Evolutionary conservation across 2,113 vertebrate genomes (phyloP), one percentile per base, ranked within the genome.

Genomic region (Glaucomys volans): DNA sequence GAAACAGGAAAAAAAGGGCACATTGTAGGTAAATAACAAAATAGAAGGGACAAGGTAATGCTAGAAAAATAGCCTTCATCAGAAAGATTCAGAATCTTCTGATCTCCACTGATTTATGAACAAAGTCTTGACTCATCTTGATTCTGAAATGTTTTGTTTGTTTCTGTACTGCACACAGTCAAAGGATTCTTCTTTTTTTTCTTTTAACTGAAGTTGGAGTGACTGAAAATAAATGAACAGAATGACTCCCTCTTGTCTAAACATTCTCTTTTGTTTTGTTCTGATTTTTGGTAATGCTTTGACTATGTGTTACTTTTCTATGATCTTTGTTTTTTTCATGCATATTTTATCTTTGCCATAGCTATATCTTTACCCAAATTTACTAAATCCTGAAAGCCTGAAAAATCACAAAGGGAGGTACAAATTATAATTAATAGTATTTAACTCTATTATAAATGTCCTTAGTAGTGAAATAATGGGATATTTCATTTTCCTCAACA

Each of bases 161-260:
- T 54, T 95, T 85, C n/a, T 66, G 24, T 86, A 42, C 42, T 81
- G 5, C 40, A 84, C 89, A 32, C 11, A 71, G 30, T 87, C 75
- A 93, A 97, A 95, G 9, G 42, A 80, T 74, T 67, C 10, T 89
- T 91, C n/a, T 90, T 87, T 82, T 76, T 79, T 87, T 69, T 5
- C 32, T 82, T 96, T 97, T 90, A 77, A 67, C 37, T 91, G 28
- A 93, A 93, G 91, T 91, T 77, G 47, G 13, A 95, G 74, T 91
- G 79, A 91, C 5, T 77, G 92, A 83, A 76, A 93, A 80, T 85
- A 80, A 91, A 89, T 79, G 37, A 75, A 91, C 14, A 97, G 47
- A 81, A 93, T 87, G n/a, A 85, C 24, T 90, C 0, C 17, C 24
- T 93, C 91, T 93, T 95, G 75, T 30, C 44, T 94, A 71, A 84